Evolutionary conservation across 2,113 vertebrate species (phyloP).

Genomic region (Cyrtonyx montezumae): DNA sequence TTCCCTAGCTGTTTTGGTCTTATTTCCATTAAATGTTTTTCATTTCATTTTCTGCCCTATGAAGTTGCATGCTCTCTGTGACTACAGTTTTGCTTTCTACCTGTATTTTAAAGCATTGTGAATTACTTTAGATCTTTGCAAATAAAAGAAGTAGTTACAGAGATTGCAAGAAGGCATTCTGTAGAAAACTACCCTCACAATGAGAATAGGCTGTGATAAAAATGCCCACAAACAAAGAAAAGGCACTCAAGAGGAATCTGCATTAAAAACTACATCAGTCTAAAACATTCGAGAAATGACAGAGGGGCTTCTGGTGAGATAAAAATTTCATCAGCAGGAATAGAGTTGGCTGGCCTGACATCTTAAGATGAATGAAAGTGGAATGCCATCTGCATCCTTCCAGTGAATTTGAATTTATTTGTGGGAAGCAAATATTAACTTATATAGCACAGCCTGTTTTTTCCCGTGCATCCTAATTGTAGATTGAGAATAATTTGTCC

Average conservation of each 20-base stretch:
- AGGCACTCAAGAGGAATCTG: background rate
- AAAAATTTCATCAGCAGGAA: conserved; percentile 12
- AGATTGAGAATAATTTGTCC: background rate
- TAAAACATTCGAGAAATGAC: background rate
- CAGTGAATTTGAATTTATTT: conserved; percentile 18
- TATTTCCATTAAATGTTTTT: background rate
- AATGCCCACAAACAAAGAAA: background rate
- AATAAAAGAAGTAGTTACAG: background rate
- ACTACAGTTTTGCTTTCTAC: background rate
- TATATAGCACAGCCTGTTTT: background rate
- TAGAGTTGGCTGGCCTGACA: background rate
- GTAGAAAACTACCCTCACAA: background rate
- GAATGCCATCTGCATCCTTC: background rate
- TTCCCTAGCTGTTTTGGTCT: background rate
- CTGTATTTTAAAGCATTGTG: background rate
- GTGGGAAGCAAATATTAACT: conserved; percentile 39
- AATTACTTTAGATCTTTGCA: background rate
- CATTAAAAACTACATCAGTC: background rate
- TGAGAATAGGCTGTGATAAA: background rate
- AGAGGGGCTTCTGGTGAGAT: background rate
- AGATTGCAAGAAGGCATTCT: background rate
- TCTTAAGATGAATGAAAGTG: conserved; percentile 12
- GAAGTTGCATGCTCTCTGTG: background rate
- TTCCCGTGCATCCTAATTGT: background rate
- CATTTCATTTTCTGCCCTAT: background rate